Evolutionary conservation across 2,113 vertebrate genomes (phyloP).

Genomic region (Montifringilla adamsi): DNA sequence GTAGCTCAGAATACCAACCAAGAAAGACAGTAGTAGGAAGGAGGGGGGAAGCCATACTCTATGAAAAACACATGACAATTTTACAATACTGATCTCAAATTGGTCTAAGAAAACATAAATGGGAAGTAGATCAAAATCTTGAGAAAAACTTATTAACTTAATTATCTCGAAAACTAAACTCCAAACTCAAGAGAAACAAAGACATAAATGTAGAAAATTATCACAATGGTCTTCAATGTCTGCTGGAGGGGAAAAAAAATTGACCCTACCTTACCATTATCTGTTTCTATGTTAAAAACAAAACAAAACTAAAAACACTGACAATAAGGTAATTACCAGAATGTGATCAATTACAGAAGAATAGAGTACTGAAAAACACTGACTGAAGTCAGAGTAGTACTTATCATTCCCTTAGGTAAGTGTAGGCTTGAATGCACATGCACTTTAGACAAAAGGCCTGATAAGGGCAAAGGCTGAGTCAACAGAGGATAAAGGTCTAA

Average conservation of each 20-base stretch:
- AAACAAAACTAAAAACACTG: neutral
- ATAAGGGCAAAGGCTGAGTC: neutral
- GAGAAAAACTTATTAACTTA: neutral
- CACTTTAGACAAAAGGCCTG: neutral
- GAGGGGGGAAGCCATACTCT: neutral
- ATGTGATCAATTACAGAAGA: neutral
- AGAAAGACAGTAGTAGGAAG: neutral
- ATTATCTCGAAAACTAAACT: neutral
- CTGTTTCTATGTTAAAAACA: neutral
- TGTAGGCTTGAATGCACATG: neutral
- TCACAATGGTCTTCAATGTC: neutral
- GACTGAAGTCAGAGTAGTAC: neutral
- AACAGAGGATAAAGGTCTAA: neutral
- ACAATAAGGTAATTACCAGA: neutral
- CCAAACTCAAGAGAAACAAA: neutral
- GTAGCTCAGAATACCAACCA: neutral
- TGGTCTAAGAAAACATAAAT: neutral
- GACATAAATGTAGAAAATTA: neutral
- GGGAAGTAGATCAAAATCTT: neutral
- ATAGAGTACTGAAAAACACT: neutral
- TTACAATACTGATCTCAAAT: neutral
- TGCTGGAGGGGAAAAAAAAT: neutral
- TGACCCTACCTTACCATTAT: neutral
- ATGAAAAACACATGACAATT: neutral
- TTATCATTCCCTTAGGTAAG: neutral